Evolutionary conservation across 2,113 vertebrate species (phyloP), one percentile per base, ranked within the genome.

Genomic region (Bostrychus sinensis): DNA sequence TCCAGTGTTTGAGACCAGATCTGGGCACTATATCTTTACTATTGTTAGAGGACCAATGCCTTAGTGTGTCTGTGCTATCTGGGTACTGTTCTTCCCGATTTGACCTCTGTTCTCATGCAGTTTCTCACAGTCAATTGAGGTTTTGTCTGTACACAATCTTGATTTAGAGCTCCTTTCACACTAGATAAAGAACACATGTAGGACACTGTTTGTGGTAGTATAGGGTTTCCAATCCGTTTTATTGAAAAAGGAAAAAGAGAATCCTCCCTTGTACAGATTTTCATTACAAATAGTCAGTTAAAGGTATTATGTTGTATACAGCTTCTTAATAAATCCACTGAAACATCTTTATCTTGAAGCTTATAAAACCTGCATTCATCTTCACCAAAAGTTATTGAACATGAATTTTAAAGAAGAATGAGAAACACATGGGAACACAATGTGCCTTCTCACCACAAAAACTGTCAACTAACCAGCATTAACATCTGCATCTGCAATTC

Each of bases 141-240:
- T 17, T 28, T n/a, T n/a, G 45, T 64, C 64, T 60, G 59, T 36
- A 43, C 30, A 56, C 25, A 75, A 42, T 1, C 30, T 32, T 78
- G 75, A 79, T 78, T 82, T 78, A 64, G 20, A 57, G 68, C 58
- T 30, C 57, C 70, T 83, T 84, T 86, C 70, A 69, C 83, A 85
- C 72, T 64, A 89, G 84, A 91, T 89, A 83, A 87, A 62, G 77
- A 89, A 85, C 89, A 90, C 55, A 83, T 90, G 89, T 85, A 34
- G 57, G 66, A 11, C 9, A 68, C 59, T 60, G 12, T 67, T 16
- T 34, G 45, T 81, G 57, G 32, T 53, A 20, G 32, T 62, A 55
- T 74, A 62, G 56, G 32, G 57, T 39, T 81, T 62, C 74, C 55
- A 16, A 38, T 72, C 67, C n/a, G n/a, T 58, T 63, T 58, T 39